Conservation (phyloP, 2,888 invertebrate species). For the Dicyrtoma fusca region DNA sequence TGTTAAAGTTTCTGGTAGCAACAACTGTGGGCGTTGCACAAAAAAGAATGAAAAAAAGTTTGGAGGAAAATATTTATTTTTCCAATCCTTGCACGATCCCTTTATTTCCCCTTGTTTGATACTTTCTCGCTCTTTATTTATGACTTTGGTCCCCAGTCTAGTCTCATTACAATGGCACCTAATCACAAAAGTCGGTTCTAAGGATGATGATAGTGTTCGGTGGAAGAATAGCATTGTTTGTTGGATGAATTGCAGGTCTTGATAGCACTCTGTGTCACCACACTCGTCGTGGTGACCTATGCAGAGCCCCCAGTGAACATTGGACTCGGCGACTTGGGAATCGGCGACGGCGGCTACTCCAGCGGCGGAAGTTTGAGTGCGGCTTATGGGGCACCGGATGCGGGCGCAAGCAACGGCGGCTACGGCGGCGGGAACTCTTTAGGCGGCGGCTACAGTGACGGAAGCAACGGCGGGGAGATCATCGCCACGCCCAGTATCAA, state of each 20-base stretch:
- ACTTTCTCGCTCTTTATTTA: no score
- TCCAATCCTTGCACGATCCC: no score
- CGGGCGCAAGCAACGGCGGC: background rate
- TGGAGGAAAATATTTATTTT: no score
- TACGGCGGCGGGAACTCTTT: background rate
- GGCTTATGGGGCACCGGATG: slow-evolving; percentile 19
- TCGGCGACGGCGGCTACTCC: slow-evolving; percentile 12
- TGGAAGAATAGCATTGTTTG: no score
- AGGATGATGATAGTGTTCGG: no score
- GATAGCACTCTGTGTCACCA: slow-evolving; percentile 42
- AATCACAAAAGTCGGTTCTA: no score
- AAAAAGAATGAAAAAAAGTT: no score
- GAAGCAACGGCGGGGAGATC: slow-evolving; percentile 15
- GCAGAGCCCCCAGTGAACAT: slow-evolving; percentile 46
- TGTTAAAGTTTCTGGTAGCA: no score
- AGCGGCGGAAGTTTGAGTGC: background rate
- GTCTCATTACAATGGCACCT: no score
- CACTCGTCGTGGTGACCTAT: slow-evolving; percentile 35
- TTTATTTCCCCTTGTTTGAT: no score
- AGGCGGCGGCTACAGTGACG: slow-evolving; percentile 12
- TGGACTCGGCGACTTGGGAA: slow-evolving; percentile 28
- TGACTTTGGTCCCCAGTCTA: no score
- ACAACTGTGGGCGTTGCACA: no score
- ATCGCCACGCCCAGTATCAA: slow-evolving; percentile 38
- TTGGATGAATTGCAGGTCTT: slow-evolving; percentile 40